Conservation (phyloP, 1,140 invertebrate species). For the Vanessa tameamea region DNA sequence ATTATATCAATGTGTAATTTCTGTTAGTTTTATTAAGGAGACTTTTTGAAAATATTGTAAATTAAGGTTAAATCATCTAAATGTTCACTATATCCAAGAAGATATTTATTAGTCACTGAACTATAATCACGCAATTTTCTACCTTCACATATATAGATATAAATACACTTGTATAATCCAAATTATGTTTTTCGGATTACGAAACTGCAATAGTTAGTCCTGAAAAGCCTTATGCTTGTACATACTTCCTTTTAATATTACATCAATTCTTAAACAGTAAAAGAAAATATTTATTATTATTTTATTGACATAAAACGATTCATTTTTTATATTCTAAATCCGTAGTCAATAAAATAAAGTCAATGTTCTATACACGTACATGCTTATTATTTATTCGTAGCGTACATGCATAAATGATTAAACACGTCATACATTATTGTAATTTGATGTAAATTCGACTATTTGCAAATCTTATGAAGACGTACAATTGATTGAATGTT, state of each 20-base stretch:
- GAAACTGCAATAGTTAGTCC: neutral
- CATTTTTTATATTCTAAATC: neutral
- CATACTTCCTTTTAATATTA: no score
- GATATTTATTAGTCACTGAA: neutral
- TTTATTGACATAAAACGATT: neutral
- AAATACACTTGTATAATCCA: no score
- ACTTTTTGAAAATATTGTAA: no score
- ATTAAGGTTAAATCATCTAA: no score
- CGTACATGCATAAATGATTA: slow-evolving; percentile 10
- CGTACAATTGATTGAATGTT: slow-evolving; percentile 3
- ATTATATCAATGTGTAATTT: no score
- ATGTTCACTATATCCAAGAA: no score
- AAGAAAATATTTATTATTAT: no score
- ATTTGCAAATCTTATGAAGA: slow-evolving; percentile 20
- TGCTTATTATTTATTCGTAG: no score
- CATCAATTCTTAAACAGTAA: no score
- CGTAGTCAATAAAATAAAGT: neutral
- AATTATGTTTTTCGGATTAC: neutral
- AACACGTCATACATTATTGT: slow-evolving; percentile 19
- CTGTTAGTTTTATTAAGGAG: no score
- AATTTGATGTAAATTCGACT: slow-evolving; percentile 27
- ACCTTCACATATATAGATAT: no score
- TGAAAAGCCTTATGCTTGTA: no score
- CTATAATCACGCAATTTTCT: neutral
- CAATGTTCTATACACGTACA: neutral